Evolutionary conservation across 2,888 invertebrate genomes (phyloP), one percentile per base, ranked within the genome.

Genomic region (Pseudanteris insignis): DNA sequence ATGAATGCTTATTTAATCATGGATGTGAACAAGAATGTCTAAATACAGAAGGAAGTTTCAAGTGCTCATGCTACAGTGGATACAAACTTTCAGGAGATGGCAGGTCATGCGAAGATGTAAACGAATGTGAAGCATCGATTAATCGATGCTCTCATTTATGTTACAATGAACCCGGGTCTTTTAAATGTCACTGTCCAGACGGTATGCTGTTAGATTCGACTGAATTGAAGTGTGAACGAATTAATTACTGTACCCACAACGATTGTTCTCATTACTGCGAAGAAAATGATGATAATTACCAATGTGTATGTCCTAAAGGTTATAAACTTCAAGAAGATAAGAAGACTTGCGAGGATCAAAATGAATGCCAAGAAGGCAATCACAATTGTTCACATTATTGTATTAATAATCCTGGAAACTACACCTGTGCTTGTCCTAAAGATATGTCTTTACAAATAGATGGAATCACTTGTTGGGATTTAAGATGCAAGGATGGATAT

Each of bases 11-110:
- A 4, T 3, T 4, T 6, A 86, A 86, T 61, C 85, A 85, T 1
- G 85, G 85, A n/a, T 88, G 87, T 71, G 83, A 81, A 7, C 84
- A 82, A 57, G 55, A 76, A 33, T 74, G 78, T 47, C 70, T 73
- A 2, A 72, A 79, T 40, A 74, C 68, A 2, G 74, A 77, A 1
- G 79, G 78, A 1, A 69, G 76, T 1, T 72, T 77, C 9, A 77
- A 79, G 37, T 83, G 83, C 51, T 71, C 74, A 1, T 84, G 84
- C 63, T 78, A 75, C 5, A 55, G 64, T 0, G 83, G 83, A 10
- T 83, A 85, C 43, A 83, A 81, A 59, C 70, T 82, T 48, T 60
- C 69, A 1, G 81, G 79, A 0, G 74, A 80, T 10, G 80, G 78
- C 29, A 25, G 18, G 7, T 65, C 40, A 2, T 82, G 81, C 36